A percentile compares a stretch with the other conserved stretches of the same genome.
These are phyloP conservation scores for Seladonia tumulorum DNA, from an alignment of 2,888 invertebrate genomes.

Conservation along the genomic window DNA sequence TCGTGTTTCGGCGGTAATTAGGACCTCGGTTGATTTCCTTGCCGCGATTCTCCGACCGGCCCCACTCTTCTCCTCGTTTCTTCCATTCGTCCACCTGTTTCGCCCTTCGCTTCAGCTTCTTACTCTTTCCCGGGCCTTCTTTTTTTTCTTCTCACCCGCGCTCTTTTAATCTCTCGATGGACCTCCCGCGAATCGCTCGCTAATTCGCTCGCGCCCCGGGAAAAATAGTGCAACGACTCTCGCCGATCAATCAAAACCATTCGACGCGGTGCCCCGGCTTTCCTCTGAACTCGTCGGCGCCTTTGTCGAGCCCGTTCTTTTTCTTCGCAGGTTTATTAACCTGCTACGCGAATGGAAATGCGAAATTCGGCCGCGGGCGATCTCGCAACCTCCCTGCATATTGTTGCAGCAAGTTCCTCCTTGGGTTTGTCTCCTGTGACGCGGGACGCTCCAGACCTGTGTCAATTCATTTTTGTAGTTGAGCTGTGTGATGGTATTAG, in stretches of 20 bases:
- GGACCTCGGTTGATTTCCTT: constrained; percentile 48
- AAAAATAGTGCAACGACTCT: constrained; percentile 51
- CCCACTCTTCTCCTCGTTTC: neutral
- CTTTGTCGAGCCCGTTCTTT: constrained; percentile 15
- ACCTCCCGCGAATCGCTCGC: constrained; percentile 62
- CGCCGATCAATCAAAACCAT: constrained; percentile 55
- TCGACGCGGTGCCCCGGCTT: constrained; percentile 32
- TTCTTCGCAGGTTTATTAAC: constrained; percentile 10
- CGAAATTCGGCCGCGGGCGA: neutral
- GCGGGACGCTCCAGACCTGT: neutral
- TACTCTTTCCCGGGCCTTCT: neutral
- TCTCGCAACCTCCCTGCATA: neutral
- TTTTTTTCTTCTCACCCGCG: neutral
- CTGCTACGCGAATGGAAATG: constrained; percentile 9
- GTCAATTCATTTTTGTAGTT: neutral
- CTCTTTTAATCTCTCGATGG: constrained; percentile 46
- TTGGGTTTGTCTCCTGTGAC: neutral
- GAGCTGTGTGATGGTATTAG: too few relatives aligned
- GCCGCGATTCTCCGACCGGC: neutral
- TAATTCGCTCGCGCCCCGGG: constrained; percentile 63
- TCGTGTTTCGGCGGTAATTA: constrained; percentile 68
- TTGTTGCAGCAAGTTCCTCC: neutral
- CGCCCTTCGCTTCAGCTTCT: neutral
- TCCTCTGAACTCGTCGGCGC: constrained; percentile 29
- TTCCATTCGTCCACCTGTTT: neutral